Evolutionary conservation across 2,797 vertebrate species (phyloP).

Genomic region (Australoheros facetus): DNA sequence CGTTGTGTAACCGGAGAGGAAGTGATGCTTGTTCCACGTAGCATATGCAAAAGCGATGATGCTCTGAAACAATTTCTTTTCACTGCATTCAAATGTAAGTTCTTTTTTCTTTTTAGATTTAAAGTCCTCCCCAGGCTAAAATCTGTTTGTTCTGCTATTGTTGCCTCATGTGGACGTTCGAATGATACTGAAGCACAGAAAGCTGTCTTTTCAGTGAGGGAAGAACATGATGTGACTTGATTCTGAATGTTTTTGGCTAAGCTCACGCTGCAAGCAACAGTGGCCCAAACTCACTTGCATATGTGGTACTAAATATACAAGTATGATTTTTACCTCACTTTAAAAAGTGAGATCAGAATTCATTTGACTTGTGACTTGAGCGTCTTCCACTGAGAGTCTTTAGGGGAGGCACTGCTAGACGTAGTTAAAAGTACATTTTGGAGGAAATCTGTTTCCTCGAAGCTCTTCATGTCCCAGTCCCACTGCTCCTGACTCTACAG

Average conservation of each 20-base stretch:
- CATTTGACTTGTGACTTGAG: not conserved
- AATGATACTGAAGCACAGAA: not conserved
- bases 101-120: not conserved
- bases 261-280: not conserved
- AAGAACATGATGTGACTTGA: not conserved
- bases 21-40: not conserved
- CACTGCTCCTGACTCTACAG: too few species aligned
- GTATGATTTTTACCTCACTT: not conserved
- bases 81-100: not conserved
- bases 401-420: not conserved
- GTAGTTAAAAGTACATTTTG: not conserved
- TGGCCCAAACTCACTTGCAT: not conserved
- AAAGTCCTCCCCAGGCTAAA: not conserved
- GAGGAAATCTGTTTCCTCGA: not conserved
- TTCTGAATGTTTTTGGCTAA: not conserved
- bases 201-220: not conserved
- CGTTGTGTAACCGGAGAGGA: conserved; percentile 20
- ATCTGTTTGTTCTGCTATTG: not conserved
- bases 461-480: too few species aligned
- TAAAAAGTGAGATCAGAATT: not conserved
- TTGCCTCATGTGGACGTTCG: not conserved
- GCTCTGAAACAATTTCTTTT: not conserved
- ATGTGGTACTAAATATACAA: not conserved
- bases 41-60: not conserved
- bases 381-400: not conserved